phyloP scores from a whole-genome alignment of 1,140 invertebrate genomes.

The Olivierus martensii region DNA sequence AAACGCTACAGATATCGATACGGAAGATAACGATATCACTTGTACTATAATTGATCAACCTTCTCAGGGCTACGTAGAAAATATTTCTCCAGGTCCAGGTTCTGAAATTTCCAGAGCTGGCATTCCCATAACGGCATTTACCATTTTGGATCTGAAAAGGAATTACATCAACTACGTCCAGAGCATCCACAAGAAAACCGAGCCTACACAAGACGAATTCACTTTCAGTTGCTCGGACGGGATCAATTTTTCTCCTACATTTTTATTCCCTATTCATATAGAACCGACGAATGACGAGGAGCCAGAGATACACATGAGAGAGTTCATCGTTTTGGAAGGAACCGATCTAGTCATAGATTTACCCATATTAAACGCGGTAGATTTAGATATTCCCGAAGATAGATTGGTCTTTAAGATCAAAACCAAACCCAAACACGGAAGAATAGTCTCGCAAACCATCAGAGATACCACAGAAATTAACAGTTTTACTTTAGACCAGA shows the following conservation, averaged over 20 bases:
- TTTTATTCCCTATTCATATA: slow-evolving; percentile 26
- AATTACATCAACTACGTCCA: slow-evolving; percentile 32
- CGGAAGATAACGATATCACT: slow-evolving; percentile 26
- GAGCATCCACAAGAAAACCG: slow-evolving; percentile 30
- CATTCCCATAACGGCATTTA: slow-evolving; percentile 29
- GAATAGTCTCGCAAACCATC: slow-evolving; percentile 23
- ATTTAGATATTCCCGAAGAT: slow-evolving; percentile 31
- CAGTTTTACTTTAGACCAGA: slow-evolving; percentile 29
- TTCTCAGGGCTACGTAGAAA: slow-evolving; percentile 30
- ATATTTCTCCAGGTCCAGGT: slow-evolving; percentile 26
- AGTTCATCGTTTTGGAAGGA: slow-evolving; percentile 33
- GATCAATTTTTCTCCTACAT: slow-evolving; percentile 24
- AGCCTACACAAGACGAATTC: slow-evolving; percentile 29
- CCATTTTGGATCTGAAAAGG: slow-evolving; percentile 23
- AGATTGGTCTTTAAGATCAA: slow-evolving; percentile 27
- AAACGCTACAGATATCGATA: slow-evolving; percentile 30
- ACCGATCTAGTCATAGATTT: slow-evolving; percentile 30
- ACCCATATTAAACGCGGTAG: slow-evolving; percentile 31
- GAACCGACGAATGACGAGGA: slow-evolving; percentile 32
- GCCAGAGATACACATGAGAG: slow-evolving; percentile 29
- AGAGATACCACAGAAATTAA: slow-evolving; percentile 23
- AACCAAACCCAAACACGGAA: slow-evolving; percentile 28
- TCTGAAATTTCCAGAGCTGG: slow-evolving; percentile 28
- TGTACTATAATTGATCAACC: slow-evolving; percentile 30
- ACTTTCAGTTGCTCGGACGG: slow-evolving; percentile 31